Base-by-base conservation (phyloP, 2,113 vertebrate species). In the Syngnathus typhle region DNA sequence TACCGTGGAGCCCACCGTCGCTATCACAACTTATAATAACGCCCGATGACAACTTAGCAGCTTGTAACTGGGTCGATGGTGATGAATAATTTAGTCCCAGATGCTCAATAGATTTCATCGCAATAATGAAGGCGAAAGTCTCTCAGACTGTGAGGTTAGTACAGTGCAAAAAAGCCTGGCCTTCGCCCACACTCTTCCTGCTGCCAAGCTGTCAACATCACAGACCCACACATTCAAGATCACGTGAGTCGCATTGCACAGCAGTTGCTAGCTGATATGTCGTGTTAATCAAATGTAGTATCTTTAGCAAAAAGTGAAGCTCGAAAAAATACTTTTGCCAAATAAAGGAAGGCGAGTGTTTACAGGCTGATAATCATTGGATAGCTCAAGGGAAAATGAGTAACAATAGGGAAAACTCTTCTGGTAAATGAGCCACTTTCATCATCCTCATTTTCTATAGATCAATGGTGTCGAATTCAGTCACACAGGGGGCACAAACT, bases 61-160 rank as follows among this genome's bases (percentile, higher is more conserved):
- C 75, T 72, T 85, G 77, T 79, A 90, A 88, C 85, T 89, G 84
- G 89, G 90, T 89, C 86, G 84, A 87, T 82, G 82, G 78, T 85
- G 75, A 87, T 89, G 87, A 89, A 90, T 90, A 85, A 87, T 90
- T 88, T 83, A 91, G 78, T 81, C 85, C 81, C 82, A 85, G 84
- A 89, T 88, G 87, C 88, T 89, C 88, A 88, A 89, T 89, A 86
- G 82, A 88, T 83, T 88, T 80, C 81, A 76, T 82, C 77, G 85
- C 87, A 89, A 88, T 89, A 91, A 89, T 87, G 83, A 85, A 86
- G 82, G 82, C 77, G 46, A 82, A 76, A 85, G 83, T 76, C 84
- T 86, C 58, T 74, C 76, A 82, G 83, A 81, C 84, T 75, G 73
- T 58, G 82, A 84, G 74, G 80, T 82, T 74, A 82, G 80, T 73